A percentile compares a stretch with the other conserved stretches of the same genome.
Evolutionary conservation across 2,113 vertebrate species (phyloP).

Genomic region (Typhlomys cinereus): DNA sequence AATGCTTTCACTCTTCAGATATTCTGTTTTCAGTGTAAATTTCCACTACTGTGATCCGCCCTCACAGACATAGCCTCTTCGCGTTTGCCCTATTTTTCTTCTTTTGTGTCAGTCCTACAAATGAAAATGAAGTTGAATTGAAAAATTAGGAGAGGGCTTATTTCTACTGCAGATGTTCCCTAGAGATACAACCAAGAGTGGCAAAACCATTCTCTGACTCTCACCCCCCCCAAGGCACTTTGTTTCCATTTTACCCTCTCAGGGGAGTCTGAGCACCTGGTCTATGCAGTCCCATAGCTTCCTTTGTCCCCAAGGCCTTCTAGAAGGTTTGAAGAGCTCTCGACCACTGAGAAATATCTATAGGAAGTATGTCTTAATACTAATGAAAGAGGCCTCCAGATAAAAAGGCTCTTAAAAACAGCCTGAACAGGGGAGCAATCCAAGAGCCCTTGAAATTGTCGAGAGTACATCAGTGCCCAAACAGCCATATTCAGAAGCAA

Average conservation of each 20-base stretch:
- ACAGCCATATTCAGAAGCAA: conserved; percentile 10
- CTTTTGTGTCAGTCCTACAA: not conserved
- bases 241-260: not conserved
- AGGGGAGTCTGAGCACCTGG: not conserved
- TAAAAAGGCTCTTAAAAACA: conserved; percentile 51
- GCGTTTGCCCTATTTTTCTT: not conserved
- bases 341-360: conserved; percentile 15
- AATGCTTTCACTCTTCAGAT: not conserved
- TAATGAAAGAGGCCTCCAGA: conserved; percentile 47
- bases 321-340: conserved; percentile 12
- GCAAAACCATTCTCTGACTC: not conserved
- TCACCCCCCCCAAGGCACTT: not conserved
- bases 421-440: not conserved
- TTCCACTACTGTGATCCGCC: not conserved
- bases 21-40: not conserved
- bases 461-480: not conserved
- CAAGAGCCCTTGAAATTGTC: conserved; percentile 13
- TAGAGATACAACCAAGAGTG: not conserved
- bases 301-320: conserved; percentile 22
- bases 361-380: conserved; percentile 13
- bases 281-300: not conserved
- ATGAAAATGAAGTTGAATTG: conserved; percentile 1
- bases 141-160: conserved; percentile 12
- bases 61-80: not conserved
- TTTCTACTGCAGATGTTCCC: conserved; percentile 19